phyloP scores from a whole-genome alignment of 1,140 invertebrate genomes.

The Teleogryllus occipitalis region DNA sequence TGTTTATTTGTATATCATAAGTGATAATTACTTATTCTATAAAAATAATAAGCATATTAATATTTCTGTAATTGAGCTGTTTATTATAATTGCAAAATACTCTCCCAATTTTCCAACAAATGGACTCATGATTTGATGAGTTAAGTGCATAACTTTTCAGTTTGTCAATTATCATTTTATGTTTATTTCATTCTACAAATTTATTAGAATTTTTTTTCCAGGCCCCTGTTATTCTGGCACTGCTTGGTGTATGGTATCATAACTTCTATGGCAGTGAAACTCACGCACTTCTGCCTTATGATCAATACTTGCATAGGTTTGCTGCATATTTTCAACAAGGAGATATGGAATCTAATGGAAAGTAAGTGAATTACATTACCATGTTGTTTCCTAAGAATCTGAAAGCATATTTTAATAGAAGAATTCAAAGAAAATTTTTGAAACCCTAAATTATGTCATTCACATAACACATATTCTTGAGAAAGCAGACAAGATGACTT shows the following conservation, averaged over 20 bases:
- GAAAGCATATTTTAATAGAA: not conserved
- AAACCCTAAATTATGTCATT: too few species aligned
- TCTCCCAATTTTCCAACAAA: too few species aligned
- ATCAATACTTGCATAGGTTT: constrained; percentile 97
- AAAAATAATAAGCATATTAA: too few species aligned
- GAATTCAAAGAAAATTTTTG: not conserved
- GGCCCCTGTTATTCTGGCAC: constrained; percentile 88
- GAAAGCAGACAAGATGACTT: too few species aligned
- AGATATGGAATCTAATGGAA: constrained; percentile 99
- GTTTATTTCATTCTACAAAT: too few species aligned
- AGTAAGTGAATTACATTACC: constrained; percentile 54
- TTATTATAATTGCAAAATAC: too few species aligned
- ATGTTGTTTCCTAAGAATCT: not conserved
- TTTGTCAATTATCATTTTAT: too few species aligned
- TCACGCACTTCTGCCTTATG: constrained; percentile 93
- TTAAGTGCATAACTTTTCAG: too few species aligned
- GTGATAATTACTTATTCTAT: too few species aligned
- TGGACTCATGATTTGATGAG: too few species aligned
- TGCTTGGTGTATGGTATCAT: constrained; percentile 93
- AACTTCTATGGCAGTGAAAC: constrained; percentile 95
- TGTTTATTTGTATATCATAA: not conserved
- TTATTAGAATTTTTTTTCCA: constrained; percentile 35
- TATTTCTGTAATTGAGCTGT: too few species aligned
- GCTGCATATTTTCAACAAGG: constrained; percentile 99
- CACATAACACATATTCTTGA: too few species aligned